Base-by-base conservation (phyloP, 2,113 vertebrate genomes). In the Nothoprocta perdicaria region DNA sequence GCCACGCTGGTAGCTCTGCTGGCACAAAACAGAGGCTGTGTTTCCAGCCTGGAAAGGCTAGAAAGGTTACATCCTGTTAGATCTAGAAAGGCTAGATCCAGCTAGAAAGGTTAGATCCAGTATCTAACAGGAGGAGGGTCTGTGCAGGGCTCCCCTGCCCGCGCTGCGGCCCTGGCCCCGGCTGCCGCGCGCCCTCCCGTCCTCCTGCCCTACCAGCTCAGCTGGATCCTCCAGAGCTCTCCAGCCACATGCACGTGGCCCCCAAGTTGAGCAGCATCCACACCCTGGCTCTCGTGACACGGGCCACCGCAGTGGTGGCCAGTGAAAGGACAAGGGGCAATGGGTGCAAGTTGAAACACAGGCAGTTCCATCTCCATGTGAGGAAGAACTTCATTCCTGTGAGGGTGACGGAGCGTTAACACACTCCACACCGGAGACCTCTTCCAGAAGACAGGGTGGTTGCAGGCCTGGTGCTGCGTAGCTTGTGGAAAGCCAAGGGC, bases 201-300 rank as follows among this genome's bases (percentile, higher is more conserved):
- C 63, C 76, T 87, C 60, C 84, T 84, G 58, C 85, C 60, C 85
- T 74, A 52, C 31, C 81, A 48, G 33, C 74, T 93, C 83, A 80
- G 71, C 50, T 86, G 75, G 55, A 86, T 87, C 88, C 71, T 73
- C 74, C 74, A 80, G 88, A 77, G 77, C 69, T 87, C 81, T 73
- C 74, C 88, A 94, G 95, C 29, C 72, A 71, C 82, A 73, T 86
- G 77, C 93, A 95, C 92, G 78, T 93, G 92, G 60, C 55, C 89
- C 46, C 60, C 80, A 45, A 79, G 88, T 92, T 86, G 76, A 80
- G 63, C 69, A 72, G 63, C 38, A 74, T 77, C 82, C 71, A 12
- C 15, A 41, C 29, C 41, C 67, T 50, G 14, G 50, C 53, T 38
- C 35, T 38, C 35, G 35, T 38, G 35, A 38, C 35, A 38, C 6